phyloP scores from a whole-genome alignment of 2,888 invertebrate genomes.

The Omphaloscelis lunosa region DNA sequence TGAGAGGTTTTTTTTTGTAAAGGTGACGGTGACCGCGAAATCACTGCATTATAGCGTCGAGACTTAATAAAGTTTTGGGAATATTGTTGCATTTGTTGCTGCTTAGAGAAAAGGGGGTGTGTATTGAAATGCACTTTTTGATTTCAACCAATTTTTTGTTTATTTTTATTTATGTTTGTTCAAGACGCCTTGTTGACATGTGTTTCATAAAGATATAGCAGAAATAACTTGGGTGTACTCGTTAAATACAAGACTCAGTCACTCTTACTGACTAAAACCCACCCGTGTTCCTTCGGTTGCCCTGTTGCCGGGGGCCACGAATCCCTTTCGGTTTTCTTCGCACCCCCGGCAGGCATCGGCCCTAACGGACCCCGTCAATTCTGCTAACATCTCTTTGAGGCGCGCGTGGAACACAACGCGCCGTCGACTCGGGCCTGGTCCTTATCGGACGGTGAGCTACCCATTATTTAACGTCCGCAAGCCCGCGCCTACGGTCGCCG shows the following conservation, averaged over 20 bases:
- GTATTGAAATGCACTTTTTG: not conserved
- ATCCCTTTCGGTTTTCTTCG: no score
- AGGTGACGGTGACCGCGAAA: conserved; percentile 35
- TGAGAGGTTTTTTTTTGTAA: conserved; percentile 44
- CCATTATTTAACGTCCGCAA: no score
- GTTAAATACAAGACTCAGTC: not conserved
- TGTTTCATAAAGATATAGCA: not conserved
- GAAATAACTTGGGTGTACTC: not conserved
- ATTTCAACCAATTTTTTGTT: conserved; percentile 5
- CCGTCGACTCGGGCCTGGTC: no score
- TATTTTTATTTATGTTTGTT: not conserved
- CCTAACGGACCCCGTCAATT: no score
- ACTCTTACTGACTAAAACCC: no score
- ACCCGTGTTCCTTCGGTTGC: no score
- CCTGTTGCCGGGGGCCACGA: no score
- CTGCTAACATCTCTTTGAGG: no score
- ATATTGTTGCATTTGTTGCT: not conserved
- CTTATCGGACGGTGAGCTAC: no score
- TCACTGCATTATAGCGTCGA: conserved; percentile 34
- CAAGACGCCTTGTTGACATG: not conserved
- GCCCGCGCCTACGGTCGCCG: no score
- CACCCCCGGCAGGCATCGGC: no score
- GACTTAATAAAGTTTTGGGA: conserved; percentile 29
- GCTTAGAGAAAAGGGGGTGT: not conserved
- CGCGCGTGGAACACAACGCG: no score